Evolutionary conservation across 2,888 invertebrate species (phyloP).

Genomic region (Chirona hameri): DNA sequence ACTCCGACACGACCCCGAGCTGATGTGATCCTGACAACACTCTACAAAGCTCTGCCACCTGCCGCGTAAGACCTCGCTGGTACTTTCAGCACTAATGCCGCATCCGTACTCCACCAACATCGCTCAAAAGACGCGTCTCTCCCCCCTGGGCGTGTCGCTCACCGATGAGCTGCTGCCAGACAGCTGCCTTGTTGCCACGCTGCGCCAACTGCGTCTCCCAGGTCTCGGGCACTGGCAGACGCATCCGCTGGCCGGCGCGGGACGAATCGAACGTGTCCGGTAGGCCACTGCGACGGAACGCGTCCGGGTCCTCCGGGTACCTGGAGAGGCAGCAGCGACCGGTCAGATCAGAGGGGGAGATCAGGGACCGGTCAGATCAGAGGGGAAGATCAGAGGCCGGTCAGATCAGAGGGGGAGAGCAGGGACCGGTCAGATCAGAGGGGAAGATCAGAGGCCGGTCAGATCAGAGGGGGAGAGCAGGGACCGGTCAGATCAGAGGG

Average conservation of each 20-base stretch:
- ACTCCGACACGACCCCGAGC: no score
- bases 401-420: no score
- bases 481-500: not conserved
- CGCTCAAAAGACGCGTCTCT: not conserved
- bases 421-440: no score
- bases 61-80: no score
- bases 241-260: slow-evolving; percentile 50
- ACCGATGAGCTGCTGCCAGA: slow-evolving; percentile 50
- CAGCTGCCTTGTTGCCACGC: slow-evolving; percentile 50
- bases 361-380: no score
- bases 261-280: slow-evolving; percentile 48
- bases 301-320: slow-evolving; percentile 47
- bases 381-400: no score
- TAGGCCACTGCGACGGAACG: slow-evolving; percentile 47
- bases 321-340: slow-evolving; percentile 41
- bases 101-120: no score
- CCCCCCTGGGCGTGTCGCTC: slow-evolving; percentile 40
- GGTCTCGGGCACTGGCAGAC: slow-evolving; percentile 50
- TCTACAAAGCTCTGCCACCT: no score
- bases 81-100: no score
- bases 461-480: no score
- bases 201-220: slow-evolving; percentile 52
- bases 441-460: no score
- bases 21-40: no score
- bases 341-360: not conserved